phyloP scores from a whole-genome alignment of 2,888 invertebrate species.

The Ctenicera cuprea region DNA sequence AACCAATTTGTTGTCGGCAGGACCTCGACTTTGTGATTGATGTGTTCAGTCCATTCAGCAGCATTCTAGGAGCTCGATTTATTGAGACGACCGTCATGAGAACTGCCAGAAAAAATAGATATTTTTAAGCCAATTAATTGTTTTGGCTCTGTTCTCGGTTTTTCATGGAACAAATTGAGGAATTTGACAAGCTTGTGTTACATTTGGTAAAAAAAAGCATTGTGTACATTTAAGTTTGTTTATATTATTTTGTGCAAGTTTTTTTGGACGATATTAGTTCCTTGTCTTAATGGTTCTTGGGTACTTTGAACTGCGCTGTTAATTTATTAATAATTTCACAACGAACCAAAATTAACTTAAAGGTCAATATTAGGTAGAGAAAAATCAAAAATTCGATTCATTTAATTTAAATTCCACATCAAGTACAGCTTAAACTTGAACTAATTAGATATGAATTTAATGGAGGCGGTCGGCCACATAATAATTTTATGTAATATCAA shows the following conservation, averaged over 20 bases:
- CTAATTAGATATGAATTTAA: constrained; percentile 44
- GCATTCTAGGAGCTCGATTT: constrained; percentile 31
- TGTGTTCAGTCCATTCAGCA: constrained; percentile 36
- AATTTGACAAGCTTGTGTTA: constrained; percentile 3
- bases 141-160: not conserved
- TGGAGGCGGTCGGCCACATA: constrained; percentile 9
- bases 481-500: constrained; percentile 26
- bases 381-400: constrained; percentile 15
- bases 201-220: not conserved
- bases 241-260: too few species aligned
- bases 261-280: too few species aligned
- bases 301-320: not conserved
- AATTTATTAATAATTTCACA: not conserved
- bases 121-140: constrained; percentile 23
- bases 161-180: not conserved
- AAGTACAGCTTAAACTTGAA: constrained; percentile 5
- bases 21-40: constrained; percentile 53
- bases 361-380: not conserved
- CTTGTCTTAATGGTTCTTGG: not conserved
- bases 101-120: constrained; percentile 11
- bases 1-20: constrained; percentile 57
- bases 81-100: constrained; percentile 19
- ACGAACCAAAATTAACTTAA: constrained; percentile 32
- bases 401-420: constrained; percentile 17
- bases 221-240: too few species aligned